A percentile compares a stretch with the other conserved stretches of the same genome.
These are phyloP conservation scores for Cyanoramphus novaezelandiae DNA, from an alignment of 2,113 vertebrate species.

Conservation along the genomic window DNA sequence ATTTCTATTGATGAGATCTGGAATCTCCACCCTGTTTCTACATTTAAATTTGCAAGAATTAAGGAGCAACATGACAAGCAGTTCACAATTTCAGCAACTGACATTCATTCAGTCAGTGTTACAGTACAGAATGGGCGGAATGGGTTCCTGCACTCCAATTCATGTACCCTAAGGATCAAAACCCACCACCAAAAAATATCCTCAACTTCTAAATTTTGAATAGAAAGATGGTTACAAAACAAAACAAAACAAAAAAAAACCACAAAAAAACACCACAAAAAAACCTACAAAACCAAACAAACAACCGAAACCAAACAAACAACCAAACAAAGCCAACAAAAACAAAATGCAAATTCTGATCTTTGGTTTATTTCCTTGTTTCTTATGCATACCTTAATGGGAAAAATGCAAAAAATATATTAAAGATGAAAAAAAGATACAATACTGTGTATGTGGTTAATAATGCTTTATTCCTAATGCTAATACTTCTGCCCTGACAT, in stretches of 20 bases:
- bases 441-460: background rate
- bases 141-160: background rate
- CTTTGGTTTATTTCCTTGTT: background rate
- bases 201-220: background rate
- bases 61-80: background rate
- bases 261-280: too few species aligned
- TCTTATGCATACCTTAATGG: background rate
- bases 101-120: background rate
- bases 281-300: too few species aligned
- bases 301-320: too few species aligned
- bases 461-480: background rate
- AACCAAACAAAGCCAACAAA: too few species aligned
- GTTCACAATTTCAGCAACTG: background rate
- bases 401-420: background rate
- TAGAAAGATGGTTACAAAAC: background rate
- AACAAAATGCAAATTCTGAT: background rate
- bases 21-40: background rate
- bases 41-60: background rate
- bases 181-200: accelerated
- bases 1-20: background rate
- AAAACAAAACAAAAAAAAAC: background rate
- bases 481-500: background rate
- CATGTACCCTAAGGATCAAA: background rate
- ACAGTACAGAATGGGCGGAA: background rate
- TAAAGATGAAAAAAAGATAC: background rate